Conservation (phyloP, 2,113 vertebrate genomes). For the Pandion haliaetus region DNA sequence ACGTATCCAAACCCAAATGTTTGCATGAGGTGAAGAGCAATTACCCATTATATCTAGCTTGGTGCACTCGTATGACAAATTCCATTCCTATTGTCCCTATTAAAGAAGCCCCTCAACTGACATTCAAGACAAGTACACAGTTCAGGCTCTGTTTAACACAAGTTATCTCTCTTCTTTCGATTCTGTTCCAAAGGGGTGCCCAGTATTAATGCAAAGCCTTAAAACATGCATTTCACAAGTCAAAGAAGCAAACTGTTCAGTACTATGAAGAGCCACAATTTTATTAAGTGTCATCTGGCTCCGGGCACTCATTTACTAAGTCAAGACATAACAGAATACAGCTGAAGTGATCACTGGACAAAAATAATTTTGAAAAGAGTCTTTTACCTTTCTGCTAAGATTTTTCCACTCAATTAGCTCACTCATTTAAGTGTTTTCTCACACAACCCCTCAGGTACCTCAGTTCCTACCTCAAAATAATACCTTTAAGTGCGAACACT, state of each 20-base stretch:
- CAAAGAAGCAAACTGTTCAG: background rate
- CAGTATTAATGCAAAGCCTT: background rate
- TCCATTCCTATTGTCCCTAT: background rate
- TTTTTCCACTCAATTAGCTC: background rate
- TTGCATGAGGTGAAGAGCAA: background rate
- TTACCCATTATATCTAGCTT: background rate
- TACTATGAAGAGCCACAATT: background rate
- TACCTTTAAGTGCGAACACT: background rate
- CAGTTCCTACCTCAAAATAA: background rate
- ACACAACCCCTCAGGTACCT: background rate
- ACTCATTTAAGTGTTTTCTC: background rate
- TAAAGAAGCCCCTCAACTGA: background rate
- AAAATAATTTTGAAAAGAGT: background rate
- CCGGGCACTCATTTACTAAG: background rate
- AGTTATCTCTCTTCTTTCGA: background rate
- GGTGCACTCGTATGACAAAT: background rate
- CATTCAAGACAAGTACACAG: background rate
- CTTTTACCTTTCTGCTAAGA: background rate
- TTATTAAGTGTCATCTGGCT: background rate
- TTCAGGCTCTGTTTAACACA: background rate
- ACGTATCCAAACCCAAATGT: background rate
- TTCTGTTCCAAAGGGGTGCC: background rate
- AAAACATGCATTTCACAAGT: background rate
- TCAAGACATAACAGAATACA: background rate
- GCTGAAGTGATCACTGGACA: background rate